Conservation (phyloP, 2,888 invertebrate species). For the Spisula solida region DNA sequence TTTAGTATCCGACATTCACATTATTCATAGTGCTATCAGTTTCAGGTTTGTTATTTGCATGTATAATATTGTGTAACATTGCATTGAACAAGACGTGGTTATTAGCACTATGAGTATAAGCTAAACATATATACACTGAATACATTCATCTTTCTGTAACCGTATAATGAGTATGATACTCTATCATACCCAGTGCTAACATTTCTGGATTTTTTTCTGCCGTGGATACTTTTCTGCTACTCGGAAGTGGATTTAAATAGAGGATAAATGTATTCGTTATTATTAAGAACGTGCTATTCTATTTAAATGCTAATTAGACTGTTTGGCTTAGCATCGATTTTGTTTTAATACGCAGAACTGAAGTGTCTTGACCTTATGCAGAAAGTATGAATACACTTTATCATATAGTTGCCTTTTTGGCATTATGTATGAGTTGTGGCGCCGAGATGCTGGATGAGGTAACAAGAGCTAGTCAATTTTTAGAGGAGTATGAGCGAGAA, state of each 20-base stretch:
- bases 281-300: not conserved
- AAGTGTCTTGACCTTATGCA: not conserved
- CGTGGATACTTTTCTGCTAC: not conserved
- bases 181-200: not conserved
- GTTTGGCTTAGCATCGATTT: not conserved
- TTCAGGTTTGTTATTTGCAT: not conserved
- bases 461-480: constrained; percentile 32
- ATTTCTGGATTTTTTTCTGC: not conserved
- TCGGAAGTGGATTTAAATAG: not conserved
- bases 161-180: not conserved
- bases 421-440: not conserved
- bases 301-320: not conserved
- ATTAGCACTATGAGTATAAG: not conserved
- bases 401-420: not conserved
- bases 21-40: not conserved
- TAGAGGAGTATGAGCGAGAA: constrained; percentile 71
- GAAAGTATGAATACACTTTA: not conserved
- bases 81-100: not conserved
- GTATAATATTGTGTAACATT: not conserved
- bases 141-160: not conserved
- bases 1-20: not conserved
- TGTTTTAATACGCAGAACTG: not conserved
- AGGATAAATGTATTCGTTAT: not conserved
- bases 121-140: not conserved
- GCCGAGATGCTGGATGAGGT: not conserved